Base-by-base conservation (phyloP, 2,888 invertebrate genomes). In the Cataglyphis livida region DNA sequence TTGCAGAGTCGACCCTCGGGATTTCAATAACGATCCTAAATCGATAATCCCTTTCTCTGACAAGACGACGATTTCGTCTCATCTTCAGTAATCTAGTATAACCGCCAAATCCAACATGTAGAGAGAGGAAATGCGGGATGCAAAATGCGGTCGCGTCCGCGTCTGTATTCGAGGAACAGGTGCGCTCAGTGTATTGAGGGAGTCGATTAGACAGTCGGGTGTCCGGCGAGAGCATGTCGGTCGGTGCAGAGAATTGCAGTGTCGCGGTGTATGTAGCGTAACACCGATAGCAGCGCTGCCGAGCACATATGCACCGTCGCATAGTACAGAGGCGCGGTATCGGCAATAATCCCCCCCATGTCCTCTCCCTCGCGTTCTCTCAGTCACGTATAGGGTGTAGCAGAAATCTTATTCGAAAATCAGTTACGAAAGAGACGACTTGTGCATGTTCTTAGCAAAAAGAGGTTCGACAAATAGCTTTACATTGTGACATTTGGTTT, bases 201-300 rank as follows among this genome's bases (percentile, higher is more conserved):
- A 85, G 89, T 86, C 89, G 89, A 89, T 89, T 85, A 89, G 89
- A 89, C 85, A 66, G 66, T 66, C 76, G 88, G 82, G 81, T 86
- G 86, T 83, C 85, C 86, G 84, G 84, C 79, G 87, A 85, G 84
- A 85, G 84, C 90, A 86, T 88, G 90, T 89, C 85, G 88, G 48
- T 82, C 54, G 65, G 81, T 79, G 85, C 88, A 82, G 51, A 71
- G 86, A 86, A 88, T 89, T 89, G 90, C 83, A 59, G 73, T 32
- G 28, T 68, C 57, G 62, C 51, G 57, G 86, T 84, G 79, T 85
- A 82, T 75, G 82, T 71, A 81, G 62, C 75, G 82, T 71, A 83
- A 83, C 84, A 88, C 88, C 87, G 82, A 83, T 51, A 82, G 81
- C 68, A 54, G 6, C 73, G 64, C 48, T 74, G 57, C 32, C 62